Base-by-base conservation (phyloP, 2,113 vertebrate species). In the Anolis carolinensis region DNA sequence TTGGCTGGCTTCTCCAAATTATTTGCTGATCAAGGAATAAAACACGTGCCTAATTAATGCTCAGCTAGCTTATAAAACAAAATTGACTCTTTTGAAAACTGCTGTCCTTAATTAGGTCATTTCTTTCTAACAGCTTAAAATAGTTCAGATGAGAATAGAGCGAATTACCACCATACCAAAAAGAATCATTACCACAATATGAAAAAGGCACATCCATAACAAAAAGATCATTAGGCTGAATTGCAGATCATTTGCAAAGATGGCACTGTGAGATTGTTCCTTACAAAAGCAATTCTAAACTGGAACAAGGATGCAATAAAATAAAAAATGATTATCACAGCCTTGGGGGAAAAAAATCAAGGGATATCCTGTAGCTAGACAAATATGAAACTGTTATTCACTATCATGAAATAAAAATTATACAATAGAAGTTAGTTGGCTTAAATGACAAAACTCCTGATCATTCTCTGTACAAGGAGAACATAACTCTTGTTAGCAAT, bases 81-180 rank as follows among this genome's bases (percentile, higher is more conserved):
- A 79, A 81, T 91, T 91, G 72, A 50, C 59, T 32, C 2, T 25
- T 79, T 76, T 84, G 63, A 89, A 92, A 92, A 89, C 88, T 92
- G 72, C 85, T 94, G 90, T 89, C 82, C 86, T 90, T 93, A 94
- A 94, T 95, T 91, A 92, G 92, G 93, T 94, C 89, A 93, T 93
- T 94, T 92, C 73, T 89, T 90, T 90, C 79, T 93, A 94, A 95
- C 92, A 91, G 91, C 90, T 92, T 93, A 92, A 94, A 94, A 94
- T 92, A 92, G 85, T 95, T 92, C 89, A 91, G 92, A 93, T 94
- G 94, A 94, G 93, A 94, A 90, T 87, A 84, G 77, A 91, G 88
- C 89, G 80, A 92, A 88, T 92, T 91, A 88, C 85, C 88, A 93
- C 85, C 89, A 92, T 88, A 90, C 88, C 70, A 86, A 76, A 89